These are phyloP conservation scores for Tholera decimalis DNA, from an alignment of 2,888 invertebrate genomes.

Conservation along the genomic window DNA sequence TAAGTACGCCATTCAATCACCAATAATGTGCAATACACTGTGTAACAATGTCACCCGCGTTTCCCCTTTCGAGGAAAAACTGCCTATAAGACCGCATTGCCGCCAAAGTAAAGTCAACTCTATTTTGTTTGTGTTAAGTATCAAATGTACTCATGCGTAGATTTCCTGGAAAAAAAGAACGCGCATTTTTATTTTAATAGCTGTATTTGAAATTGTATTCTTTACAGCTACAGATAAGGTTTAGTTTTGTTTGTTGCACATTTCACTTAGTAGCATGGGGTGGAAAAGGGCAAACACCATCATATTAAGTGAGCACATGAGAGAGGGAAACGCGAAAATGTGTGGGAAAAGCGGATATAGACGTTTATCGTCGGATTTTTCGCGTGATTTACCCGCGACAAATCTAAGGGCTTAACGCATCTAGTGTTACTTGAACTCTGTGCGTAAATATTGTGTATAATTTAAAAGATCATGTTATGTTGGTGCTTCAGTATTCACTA, in stretches of 20 bases:
- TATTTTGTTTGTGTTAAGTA: constrained; percentile 50
- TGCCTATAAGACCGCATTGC: constrained; percentile 55
- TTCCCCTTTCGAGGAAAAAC: constrained; percentile 73
- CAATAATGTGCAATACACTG: constrained; percentile 91
- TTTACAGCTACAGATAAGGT: constrained; percentile 11
- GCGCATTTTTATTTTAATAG: constrained; percentile 75
- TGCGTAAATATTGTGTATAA: constrained; percentile 23
- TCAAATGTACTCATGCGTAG: constrained; percentile 43
- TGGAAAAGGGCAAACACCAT: constrained; percentile 89
- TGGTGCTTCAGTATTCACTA: constrained; percentile 82
- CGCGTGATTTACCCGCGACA: constrained; percentile 90
- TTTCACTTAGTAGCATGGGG: constrained; percentile 75
- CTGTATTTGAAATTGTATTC: constrained; percentile 42
- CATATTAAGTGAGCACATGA: constrained; percentile 92
- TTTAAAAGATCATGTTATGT: constrained; percentile 60
- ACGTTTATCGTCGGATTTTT: constrained; percentile 90
- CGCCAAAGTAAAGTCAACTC: constrained; percentile 60
- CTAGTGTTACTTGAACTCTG: constrained; percentile 74
- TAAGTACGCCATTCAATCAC: constrained; percentile 90
- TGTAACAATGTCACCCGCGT: constrained; percentile 89
- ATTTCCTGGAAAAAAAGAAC: constrained; percentile 79
- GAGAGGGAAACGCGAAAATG: constrained; percentile 90
- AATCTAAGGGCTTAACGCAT: constrained; percentile 85
- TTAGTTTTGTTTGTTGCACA: constrained; percentile 50
- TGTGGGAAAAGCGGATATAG: constrained; percentile 91